Evolutionary conservation across 1,140 invertebrate species (phyloP).

Genomic region (Vanessa atalanta): DNA sequence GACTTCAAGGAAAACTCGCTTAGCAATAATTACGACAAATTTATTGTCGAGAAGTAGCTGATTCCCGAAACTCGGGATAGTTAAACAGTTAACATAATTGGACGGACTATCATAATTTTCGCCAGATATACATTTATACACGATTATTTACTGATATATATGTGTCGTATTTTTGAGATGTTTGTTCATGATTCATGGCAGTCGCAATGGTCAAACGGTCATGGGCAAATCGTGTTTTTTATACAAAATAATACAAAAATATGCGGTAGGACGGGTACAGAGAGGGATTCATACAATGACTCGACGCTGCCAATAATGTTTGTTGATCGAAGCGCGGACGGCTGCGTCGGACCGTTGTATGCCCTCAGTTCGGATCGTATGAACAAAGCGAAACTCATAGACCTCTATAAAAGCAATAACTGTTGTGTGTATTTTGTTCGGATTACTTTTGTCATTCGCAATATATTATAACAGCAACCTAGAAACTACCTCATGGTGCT

Average conservation of each 20-base stretch:
- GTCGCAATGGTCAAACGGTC: constrained; percentile 21
- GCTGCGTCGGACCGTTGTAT: not conserved
- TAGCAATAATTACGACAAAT: constrained; percentile 1
- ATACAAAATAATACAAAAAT: constrained; percentile 1
- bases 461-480: constrained; percentile 31
- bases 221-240: constrained; percentile 18
- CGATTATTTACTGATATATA: constrained; percentile 25
- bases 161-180: constrained; percentile 30
- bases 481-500: constrained; percentile 42
- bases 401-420: constrained; percentile 37
- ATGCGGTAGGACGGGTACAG: not conserved
- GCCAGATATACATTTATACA: constrained; percentile 24
- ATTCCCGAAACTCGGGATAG: too few species aligned
- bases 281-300: not conserved
- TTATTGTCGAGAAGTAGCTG: too few species aligned
- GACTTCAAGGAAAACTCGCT: not conserved
- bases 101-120: constrained; percentile 21
- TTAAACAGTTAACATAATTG: not conserved
- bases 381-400: constrained; percentile 26
- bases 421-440: constrained; percentile 30
- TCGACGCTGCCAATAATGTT: not conserved
- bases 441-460: constrained; percentile 6
- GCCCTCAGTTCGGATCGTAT: not conserved
- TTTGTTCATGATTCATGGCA: constrained; percentile 31
- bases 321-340: not conserved